A percentile compares a stretch with the other conserved stretches of the same genome.
Conservation (phyloP, 1,140 invertebrate genomes). For the Anastatus disparis region DNA sequence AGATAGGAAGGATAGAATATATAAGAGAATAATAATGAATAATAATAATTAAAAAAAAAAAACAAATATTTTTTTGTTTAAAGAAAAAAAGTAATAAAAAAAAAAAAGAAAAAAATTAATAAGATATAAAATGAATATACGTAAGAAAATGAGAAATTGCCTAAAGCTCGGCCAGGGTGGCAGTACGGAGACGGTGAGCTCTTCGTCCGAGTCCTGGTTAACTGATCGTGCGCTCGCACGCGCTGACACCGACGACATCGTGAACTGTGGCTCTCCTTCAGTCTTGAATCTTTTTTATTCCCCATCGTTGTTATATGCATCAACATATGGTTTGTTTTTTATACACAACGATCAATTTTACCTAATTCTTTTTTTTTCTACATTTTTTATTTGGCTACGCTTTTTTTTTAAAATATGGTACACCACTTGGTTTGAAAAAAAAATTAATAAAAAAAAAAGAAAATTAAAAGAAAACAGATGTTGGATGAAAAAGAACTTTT, state of each 20-base stretch:
- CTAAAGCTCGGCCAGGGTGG: constrained; percentile 68
- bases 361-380: constrained; percentile 1
- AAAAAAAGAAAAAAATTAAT: constrained; percentile 47
- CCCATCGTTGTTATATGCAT: not conserved
- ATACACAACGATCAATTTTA: constrained; percentile 45
- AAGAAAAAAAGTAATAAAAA: constrained; percentile 38
- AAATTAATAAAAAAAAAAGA: no score
- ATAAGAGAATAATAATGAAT: no score
- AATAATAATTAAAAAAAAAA: no score
- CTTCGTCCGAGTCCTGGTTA: constrained; percentile 66
- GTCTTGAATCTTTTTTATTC: constrained; percentile 64
- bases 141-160: constrained; percentile 69
- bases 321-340: constrained; percentile 38
- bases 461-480: no score
- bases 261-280: constrained; percentile 63
- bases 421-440: no score
- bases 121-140: constrained; percentile 64
- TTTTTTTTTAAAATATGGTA: no score
- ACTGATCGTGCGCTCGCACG: constrained; percentile 50
- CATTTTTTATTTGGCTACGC: constrained; percentile 18
- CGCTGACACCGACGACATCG: constrained; percentile 45
- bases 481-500: no score
- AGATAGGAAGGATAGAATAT: no score
- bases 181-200: constrained; percentile 67
- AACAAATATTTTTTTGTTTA: no score